Percentiles rank a stretch among this genome's conserved stretches.
Evolutionary conservation across 1,140 invertebrate genomes (phyloP).

Genomic region (Carcinoscorpius rotundicauda): DNA sequence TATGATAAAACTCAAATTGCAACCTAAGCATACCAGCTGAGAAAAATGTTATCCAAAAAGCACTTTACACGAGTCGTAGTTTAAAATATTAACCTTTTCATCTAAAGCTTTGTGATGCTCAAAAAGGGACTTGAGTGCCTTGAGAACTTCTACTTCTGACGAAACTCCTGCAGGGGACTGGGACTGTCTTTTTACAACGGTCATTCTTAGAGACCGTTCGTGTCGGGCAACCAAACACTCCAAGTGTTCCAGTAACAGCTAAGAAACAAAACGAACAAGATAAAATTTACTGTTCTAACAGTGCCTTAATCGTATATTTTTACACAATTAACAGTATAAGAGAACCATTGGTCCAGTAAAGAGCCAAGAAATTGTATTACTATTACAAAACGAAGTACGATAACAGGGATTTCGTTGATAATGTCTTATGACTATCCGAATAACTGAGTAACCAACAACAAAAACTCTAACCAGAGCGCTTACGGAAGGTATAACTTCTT

Average conservation of each 20-base stretch:
- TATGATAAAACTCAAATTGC: no score
- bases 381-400: neutral
- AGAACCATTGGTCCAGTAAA: no score
- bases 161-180: conserved; percentile 95
- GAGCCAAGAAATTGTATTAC: neutral
- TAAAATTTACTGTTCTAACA: no score
- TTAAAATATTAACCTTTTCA: conserved; percentile 65
- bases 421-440: no score
- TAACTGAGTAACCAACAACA: no score
- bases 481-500: no score
- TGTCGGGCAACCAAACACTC: conserved; percentile 98
- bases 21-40: no score
- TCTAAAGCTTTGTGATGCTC: conserved; percentile 99
- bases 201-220: conserved; percentile 96
- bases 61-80: conserved; percentile 30
- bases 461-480: no score
- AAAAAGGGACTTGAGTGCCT: conserved; percentile 97
- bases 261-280: conserved; percentile 13
- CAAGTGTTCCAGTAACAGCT: conserved; percentile 94
- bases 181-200: conserved; percentile 94
- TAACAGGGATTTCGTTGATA: neutral
- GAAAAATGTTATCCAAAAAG: no score
- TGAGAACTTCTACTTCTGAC: conserved; percentile 98
- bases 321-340: no score
- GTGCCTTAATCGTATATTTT: no score